Conservation (phyloP, 1,140 invertebrate genomes). For the Centruroides sculpturatus region DNA sequence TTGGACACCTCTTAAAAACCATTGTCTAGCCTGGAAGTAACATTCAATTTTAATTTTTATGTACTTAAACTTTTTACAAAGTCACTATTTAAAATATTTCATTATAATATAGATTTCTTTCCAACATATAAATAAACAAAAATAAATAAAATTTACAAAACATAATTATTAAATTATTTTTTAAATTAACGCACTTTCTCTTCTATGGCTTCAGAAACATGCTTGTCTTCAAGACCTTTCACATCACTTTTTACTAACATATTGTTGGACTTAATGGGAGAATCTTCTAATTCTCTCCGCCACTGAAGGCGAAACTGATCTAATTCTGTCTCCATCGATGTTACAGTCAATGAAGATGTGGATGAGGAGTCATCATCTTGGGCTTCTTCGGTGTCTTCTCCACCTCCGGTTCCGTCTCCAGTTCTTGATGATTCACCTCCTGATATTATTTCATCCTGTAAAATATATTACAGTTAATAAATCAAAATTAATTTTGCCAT, state of each 20-base stretch:
- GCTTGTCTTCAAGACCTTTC: slow-evolving; percentile 3
- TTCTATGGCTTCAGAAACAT: neutral
- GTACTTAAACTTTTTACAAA: no score
- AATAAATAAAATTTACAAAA: no score
- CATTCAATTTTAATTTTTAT: neutral
- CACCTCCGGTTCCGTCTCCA: neutral
- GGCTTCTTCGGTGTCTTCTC: slow-evolving; percentile 10
- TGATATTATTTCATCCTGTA: neutral
- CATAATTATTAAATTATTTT: neutral
- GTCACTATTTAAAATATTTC: no score
- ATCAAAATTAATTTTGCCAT: no score
- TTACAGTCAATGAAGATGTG: neutral
- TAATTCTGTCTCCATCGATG: slow-evolving; percentile 18
- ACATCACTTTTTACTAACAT: neutral
- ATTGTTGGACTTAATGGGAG: slow-evolving; percentile 3
- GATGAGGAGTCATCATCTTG: slow-evolving; percentile 12
- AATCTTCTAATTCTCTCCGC: slow-evolving; percentile 21
- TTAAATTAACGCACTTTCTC: neutral
- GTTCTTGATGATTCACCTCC: neutral
- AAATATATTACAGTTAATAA: no score
- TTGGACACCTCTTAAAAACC: slow-evolving; percentile 26
- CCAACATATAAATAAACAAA: no score
- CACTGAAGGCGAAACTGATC: slow-evolving; percentile 24
- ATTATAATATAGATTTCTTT: no score
- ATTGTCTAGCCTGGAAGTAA: slow-evolving; percentile 22